Evolutionary conservation across 2,797 vertebrate genomes (phyloP).

Genomic region (Carapus acus): DNA sequence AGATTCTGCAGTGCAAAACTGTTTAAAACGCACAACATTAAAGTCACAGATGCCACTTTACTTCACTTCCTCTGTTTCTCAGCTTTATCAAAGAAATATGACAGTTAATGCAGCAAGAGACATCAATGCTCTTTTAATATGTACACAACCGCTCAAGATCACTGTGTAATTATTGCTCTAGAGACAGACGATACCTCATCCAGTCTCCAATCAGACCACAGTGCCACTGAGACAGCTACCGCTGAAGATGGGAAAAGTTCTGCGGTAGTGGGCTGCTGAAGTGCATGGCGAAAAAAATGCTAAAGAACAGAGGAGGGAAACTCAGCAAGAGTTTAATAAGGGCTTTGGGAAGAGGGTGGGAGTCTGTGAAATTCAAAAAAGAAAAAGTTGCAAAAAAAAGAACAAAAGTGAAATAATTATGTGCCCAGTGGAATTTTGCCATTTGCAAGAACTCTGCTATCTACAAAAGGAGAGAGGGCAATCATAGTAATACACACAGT

Average conservation of each 20-base stretch:
- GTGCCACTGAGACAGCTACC: conserved; percentile 6
- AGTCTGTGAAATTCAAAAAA: conserved; percentile 44
- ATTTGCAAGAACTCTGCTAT: conserved; percentile 53
- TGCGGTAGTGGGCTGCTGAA: conserved; percentile 2
- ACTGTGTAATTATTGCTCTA: conserved; percentile 11
- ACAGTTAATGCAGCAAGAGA: conserved; percentile 9
- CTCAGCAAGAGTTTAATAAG: conserved; percentile 44
- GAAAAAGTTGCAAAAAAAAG: conserved; percentile 54
- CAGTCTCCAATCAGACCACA: neutral
- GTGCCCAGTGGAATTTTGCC: conserved; percentile 56
- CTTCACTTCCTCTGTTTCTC: conserved; percentile 5
- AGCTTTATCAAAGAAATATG: conserved; percentile 13
- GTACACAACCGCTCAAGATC: conserved; percentile 31
- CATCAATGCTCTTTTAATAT: conserved; percentile 14
- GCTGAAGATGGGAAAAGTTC: conserved; percentile 5
- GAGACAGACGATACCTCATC: conserved; percentile 10
- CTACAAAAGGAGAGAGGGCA: conserved; percentile 52
- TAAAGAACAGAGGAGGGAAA: conserved; percentile 25
- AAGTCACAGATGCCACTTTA: conserved; percentile 35
- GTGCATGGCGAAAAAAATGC: conserved; percentile 17
- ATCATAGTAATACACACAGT: conserved; percentile 51
- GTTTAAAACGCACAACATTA: too few relatives aligned
- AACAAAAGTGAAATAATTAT: conserved; percentile 65
- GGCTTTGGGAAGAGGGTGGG: conserved; percentile 22
- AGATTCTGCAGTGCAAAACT: too few relatives aligned